These are phyloP conservation scores for Halichoerus grypus DNA, from an alignment of 2,113 vertebrate genomes.

Conservation along the genomic window DNA sequence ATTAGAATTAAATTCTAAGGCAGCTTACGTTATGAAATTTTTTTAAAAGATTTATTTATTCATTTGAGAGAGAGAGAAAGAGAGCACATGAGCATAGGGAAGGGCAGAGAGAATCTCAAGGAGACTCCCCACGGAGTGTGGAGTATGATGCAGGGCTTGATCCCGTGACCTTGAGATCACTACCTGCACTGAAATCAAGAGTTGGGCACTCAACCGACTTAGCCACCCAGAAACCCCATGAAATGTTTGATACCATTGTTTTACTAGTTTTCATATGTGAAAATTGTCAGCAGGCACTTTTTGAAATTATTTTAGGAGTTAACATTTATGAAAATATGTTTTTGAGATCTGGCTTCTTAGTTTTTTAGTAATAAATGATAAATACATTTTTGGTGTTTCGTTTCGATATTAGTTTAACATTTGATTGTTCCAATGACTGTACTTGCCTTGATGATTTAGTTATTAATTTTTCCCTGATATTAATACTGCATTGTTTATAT, in stretches of 20 bases:
- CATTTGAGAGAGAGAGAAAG: too few relatives aligned
- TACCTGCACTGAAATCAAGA: background rate
- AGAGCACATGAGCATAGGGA: too few relatives aligned
- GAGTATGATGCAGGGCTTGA: background rate
- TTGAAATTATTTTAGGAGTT: background rate
- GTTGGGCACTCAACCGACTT: background rate
- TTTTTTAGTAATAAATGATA: background rate
- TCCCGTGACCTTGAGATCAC: background rate
- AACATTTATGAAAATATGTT: background rate
- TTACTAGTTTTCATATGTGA: background rate
- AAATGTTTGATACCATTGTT: background rate
- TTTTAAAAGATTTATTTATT: too few relatives aligned
- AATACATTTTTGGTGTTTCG: background rate
- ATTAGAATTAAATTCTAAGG: background rate
- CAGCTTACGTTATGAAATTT: background rate
- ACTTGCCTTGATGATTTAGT: background rate
- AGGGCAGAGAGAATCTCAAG: too few relatives aligned
- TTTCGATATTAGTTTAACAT: background rate
- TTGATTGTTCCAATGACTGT: background rate
- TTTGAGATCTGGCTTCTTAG: background rate
- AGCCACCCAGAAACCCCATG: background rate
- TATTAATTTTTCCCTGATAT: background rate
- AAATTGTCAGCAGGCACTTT: background rate
- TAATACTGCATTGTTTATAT: background rate
- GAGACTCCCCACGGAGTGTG: background rate